Conservation (phyloP, 2,113 vertebrate species). For the Gallinago jamesoni region DNA sequence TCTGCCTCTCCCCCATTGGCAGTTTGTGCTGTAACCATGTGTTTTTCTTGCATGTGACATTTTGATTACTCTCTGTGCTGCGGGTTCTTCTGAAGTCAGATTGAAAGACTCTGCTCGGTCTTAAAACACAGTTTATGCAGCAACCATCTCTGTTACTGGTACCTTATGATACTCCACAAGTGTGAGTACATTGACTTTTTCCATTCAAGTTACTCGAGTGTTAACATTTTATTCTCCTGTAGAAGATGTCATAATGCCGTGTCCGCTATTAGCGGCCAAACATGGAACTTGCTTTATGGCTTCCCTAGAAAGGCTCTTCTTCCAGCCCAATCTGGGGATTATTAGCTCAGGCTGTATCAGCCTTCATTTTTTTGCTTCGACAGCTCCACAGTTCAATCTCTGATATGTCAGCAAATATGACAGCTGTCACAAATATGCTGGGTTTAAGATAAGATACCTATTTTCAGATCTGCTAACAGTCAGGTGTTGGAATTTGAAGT, state of each 20-base stretch:
- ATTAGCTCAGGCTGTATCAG: background rate
- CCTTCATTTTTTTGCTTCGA: background rate
- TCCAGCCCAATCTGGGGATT: background rate
- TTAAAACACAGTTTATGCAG: background rate
- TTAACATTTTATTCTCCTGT: background rate
- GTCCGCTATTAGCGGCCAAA: background rate
- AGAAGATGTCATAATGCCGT: background rate
- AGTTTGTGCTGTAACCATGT: background rate
- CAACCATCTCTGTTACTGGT: background rate
- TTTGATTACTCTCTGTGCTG: background rate
- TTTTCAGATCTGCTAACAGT: conserved; percentile 42
- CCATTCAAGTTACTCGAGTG: background rate
- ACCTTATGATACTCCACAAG: background rate
- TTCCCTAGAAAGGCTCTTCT: background rate
- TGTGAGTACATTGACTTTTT: background rate
- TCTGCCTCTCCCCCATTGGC: background rate
- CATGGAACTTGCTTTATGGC: background rate
- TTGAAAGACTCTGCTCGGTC: background rate
- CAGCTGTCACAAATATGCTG: conserved; percentile 41
- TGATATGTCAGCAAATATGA: conserved; percentile 39
- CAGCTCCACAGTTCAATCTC: background rate
- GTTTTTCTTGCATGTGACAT: background rate
- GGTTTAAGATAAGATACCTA: conserved; percentile 43
- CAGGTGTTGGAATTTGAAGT: conserved; percentile 17
- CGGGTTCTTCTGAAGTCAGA: background rate